These are phyloP conservation scores for Leucozona laternaria DNA, from an alignment of 2,888 invertebrate genomes.

Conservation along the genomic window DNA sequence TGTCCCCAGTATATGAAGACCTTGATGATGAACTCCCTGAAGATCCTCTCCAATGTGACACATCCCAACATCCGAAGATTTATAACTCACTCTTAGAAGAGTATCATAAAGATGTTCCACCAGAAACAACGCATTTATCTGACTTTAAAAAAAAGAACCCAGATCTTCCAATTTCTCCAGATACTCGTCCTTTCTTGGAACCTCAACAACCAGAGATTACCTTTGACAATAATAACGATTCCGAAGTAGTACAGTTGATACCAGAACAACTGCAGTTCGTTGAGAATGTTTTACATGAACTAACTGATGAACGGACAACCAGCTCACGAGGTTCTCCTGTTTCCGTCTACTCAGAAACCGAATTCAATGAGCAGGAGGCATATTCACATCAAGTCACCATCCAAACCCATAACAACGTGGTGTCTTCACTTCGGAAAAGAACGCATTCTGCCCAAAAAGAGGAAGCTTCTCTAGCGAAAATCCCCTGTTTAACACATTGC, in stretches of 20 bases:
- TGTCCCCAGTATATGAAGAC: slow-evolving; percentile 48
- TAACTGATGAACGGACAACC: not conserved
- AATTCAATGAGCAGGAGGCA: not conserved
- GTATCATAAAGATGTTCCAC: not conserved
- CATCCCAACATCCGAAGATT: not conserved
- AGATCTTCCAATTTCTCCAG: not conserved
- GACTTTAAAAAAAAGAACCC: not conserved
- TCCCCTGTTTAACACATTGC: not conserved
- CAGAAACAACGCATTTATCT: not conserved
- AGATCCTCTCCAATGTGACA: not conserved
- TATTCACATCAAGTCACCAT: slow-evolving; percentile 39
- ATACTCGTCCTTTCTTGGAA: not conserved
- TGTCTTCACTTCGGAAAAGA: slow-evolving; percentile 34
- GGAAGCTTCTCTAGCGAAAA: slow-evolving; percentile 16
- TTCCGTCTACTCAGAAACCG: not conserved
- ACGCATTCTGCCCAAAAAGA: not conserved
- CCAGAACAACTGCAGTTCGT: too few relatives aligned
- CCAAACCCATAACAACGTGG: slow-evolving; percentile 33
- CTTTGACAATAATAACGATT: not conserved
- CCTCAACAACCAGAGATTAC: not conserved
- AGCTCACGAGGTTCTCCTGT: not conserved
- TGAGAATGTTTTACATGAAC: not conserved
- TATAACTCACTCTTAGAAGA: not conserved
- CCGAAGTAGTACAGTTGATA: not conserved
- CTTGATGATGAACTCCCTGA: not conserved